A percentile compares a stretch with the other conserved stretches of the same genome.
Evolutionary conservation across 2,888 invertebrate genomes (phyloP).

Genomic region (Halocaridina rubra): DNA sequence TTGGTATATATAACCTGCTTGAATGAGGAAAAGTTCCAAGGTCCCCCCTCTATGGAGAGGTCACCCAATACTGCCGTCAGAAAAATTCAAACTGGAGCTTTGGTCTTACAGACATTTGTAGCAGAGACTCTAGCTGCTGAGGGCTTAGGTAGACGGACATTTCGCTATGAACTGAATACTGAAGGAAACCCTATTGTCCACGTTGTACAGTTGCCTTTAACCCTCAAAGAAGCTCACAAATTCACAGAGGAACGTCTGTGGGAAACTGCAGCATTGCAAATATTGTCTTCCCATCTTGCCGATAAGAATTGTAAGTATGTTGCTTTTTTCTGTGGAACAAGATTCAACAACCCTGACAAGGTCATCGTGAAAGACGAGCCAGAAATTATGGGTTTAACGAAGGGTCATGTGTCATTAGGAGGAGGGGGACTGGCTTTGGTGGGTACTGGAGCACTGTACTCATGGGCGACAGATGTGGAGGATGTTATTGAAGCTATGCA

Average conservation of each 20-base stretch:
- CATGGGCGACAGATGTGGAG: conserved; percentile 83
- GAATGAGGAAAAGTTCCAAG: conserved; percentile 83
- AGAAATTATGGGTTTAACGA: conserved; percentile 68
- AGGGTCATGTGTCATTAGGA: conserved; percentile 88
- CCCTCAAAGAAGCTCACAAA: conserved; percentile 77
- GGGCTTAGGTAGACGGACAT: conserved; percentile 83
- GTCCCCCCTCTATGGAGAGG: conserved; percentile 75
- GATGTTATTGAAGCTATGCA: conserved; percentile 77
- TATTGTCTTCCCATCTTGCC: conserved; percentile 78
- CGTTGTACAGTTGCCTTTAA: conserved; percentile 68
- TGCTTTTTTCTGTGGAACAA: conserved; percentile 88
- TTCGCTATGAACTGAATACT: conserved; percentile 75
- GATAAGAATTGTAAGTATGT: conserved; percentile 83
- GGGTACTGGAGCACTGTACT: conserved; percentile 89
- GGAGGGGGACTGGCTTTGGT: conserved; percentile 92
- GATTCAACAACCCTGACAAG: conserved; percentile 72
- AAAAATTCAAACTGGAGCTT: conserved; percentile 81
- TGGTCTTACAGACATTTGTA: conserved; percentile 85
- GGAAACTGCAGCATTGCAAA: conserved; percentile 85
- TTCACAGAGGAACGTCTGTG: conserved; percentile 85
- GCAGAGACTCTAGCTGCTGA: conserved; percentile 88
- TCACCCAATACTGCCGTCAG: conserved; percentile 79
- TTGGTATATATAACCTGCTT: conserved; percentile 87
- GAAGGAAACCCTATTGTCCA: conserved; percentile 63
- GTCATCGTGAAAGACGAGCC: conserved; percentile 65